Evolutionary conservation across 2,113 vertebrate genomes (phyloP), one percentile per base, ranked within the genome.

Genomic region (Callipepla californica): DNA sequence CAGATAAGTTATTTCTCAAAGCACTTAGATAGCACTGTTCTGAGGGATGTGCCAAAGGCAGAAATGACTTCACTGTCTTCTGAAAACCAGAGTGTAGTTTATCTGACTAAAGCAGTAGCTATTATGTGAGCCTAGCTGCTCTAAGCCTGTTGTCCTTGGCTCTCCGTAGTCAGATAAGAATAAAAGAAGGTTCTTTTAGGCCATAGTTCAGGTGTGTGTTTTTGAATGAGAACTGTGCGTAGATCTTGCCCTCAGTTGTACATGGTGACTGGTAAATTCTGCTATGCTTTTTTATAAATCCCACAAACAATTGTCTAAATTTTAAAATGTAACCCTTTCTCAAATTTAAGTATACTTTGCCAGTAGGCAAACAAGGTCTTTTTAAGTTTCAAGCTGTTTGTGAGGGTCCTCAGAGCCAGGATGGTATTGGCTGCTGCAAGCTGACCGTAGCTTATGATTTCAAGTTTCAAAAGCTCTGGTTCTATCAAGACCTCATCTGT

Each of bases 401-500:
- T 5, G 23, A 76, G 21, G 18, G 63, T 87, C 48, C 44, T 76
- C 53, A 78, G 78, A 82, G 32, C 65, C 67, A 89, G 81, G 22
- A 21, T 79, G 57, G 48, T 13, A 5, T 0, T 89, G 81, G 50
- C 80, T 90, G 59, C 84, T 69, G 8, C 83, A 55, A 85, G 77
- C 26, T 69, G 72, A 58, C 72, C 7, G 0, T 68, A 68, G 80
- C 62, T 87, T 84, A 59, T 92, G 44, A 17, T 94, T 95, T 94
- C 69, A 88, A 87, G 62, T 50, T 93, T 91, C 74, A 83, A n/a
- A 94, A 84, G 45, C 45, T 92, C 93, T 89, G 44, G 73, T 95
- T 89, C 51, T 95, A 9, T 79, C 63, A 76, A 77, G 74, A 77
- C 16, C 25, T 69, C 87, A 85, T 93, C 86, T 92, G 47, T 90